phyloP scores from a whole-genome alignment of 2,797 vertebrate genomes.

The Anisognathus igniventris region DNA sequence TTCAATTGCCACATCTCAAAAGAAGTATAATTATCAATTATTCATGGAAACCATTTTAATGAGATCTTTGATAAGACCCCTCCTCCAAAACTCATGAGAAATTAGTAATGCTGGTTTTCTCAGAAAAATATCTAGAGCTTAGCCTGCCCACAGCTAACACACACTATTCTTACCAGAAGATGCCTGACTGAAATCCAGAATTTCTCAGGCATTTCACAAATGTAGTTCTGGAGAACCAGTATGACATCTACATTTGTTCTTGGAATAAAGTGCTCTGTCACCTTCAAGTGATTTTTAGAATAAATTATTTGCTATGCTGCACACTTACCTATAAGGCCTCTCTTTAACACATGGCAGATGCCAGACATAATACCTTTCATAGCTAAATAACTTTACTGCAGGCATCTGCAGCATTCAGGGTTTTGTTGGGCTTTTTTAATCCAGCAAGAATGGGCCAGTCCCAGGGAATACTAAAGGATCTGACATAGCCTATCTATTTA shows the following conservation, averaged over 20 bases:
- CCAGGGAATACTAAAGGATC: conserved; percentile 25
- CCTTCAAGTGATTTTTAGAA: conserved; percentile 7
- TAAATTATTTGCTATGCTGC: conserved; percentile 39
- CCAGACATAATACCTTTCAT: not conserved
- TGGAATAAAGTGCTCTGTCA: conserved; percentile 16
- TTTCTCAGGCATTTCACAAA: not conserved
- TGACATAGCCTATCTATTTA: conserved; percentile 14
- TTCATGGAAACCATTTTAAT: conserved; percentile 44
- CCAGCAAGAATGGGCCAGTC: conserved; percentile 4
- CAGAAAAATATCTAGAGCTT: not conserved
- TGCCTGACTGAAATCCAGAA: not conserved
- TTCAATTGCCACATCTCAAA: not conserved
- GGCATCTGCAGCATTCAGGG: not conserved
- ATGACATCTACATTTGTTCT: not conserved
- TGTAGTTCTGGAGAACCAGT: not conserved
- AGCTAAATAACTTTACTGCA: conserved; percentile 29
- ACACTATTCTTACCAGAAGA: not conserved
- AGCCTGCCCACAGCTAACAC: not conserved
- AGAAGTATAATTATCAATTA: conserved; percentile 23
- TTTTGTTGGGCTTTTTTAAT: not conserved
- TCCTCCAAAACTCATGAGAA: conserved; percentile 35
- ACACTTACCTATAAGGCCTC: not conserved
- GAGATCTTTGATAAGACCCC: not conserved
- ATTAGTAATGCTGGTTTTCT: not conserved
- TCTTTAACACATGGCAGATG: not conserved